phyloP scores from a whole-genome alignment of 2,797 vertebrate species.

The Staurois parvus region DNA sequence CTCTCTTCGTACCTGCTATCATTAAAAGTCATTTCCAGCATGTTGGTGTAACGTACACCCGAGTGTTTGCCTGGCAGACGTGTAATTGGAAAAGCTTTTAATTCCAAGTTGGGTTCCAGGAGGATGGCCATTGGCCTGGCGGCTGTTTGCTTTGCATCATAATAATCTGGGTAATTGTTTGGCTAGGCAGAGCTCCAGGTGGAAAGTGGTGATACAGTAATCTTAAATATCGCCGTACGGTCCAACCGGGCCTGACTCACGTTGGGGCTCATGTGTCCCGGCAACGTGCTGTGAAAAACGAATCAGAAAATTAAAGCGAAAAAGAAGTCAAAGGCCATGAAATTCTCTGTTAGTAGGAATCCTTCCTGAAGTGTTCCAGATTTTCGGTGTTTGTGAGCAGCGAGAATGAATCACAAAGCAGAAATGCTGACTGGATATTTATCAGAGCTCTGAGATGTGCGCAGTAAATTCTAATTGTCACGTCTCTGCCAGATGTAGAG shows the following conservation, averaged over 20 bases:
- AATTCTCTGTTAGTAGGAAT: not conserved
- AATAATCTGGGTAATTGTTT: conserved; percentile 60
- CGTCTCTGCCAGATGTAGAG: conserved; percentile 2
- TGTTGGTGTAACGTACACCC: conserved; percentile 47
- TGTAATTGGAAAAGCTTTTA: conserved; percentile 60
- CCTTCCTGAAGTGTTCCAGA: not conserved
- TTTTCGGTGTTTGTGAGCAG: not conserved
- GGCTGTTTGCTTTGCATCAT: conserved; percentile 55
- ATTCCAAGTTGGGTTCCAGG: conserved; percentile 51
- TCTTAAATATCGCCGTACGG: conserved; percentile 13
- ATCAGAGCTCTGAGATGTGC: not conserved
- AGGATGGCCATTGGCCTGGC: conserved; percentile 39
- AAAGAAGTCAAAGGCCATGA: conserved; percentile 13
- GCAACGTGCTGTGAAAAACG: conserved; percentile 22
- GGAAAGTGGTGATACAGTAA: conserved; percentile 48
- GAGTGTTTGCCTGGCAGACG: conserved; percentile 45
- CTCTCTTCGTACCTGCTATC: conserved; percentile 15
- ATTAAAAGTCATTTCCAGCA: conserved; percentile 34
- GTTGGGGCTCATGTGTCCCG: not conserved
- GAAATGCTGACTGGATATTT: conserved; percentile 7
- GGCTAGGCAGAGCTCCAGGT: conserved; percentile 55
- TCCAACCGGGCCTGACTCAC: conserved; percentile 1
- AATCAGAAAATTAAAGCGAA: not conserved
- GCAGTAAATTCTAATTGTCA: conserved; percentile 16
- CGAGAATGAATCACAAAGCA: not conserved